Evolutionary conservation across 2,888 invertebrate species (phyloP).

Genomic region (Siphonodentalium dalli): DNA sequence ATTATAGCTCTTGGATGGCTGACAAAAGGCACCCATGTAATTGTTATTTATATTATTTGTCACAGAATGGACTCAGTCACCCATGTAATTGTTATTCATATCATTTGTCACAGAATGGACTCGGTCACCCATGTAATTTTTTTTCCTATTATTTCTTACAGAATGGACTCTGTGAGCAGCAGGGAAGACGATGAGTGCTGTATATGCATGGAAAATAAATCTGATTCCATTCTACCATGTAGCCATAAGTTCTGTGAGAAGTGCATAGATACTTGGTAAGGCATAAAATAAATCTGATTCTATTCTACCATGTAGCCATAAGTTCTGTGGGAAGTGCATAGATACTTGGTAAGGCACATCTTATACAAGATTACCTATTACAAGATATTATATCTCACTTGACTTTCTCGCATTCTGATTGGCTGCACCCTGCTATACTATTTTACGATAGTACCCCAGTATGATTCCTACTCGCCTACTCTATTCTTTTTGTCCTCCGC

Average conservation of each 20-base stretch:
- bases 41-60: background rate
- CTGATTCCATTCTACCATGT: slow-evolving; percentile 75
- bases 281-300: slow-evolving; percentile 1
- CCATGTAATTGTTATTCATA: background rate
- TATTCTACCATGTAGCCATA: background rate
- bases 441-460: too few species aligned
- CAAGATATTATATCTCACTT: too few species aligned
- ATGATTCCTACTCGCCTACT: too few species aligned
- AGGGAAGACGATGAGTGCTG: slow-evolving; percentile 72
- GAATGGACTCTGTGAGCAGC: slow-evolving; percentile 27
- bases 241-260: slow-evolving; percentile 75
- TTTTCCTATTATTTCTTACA: slow-evolving; percentile 13
- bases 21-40: background rate
- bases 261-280: slow-evolving; percentile 78
- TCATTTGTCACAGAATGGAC: background rate
- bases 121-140: background rate
- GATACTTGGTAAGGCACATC: too few species aligned
- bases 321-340: background rate
- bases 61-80: background rate
- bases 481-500: too few species aligned
- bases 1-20: too few species aligned
- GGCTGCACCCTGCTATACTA: too few species aligned
- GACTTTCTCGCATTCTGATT: too few species aligned
- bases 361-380: too few species aligned
- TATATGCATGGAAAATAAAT: slow-evolving; percentile 76